These are phyloP conservation scores for Alsophila aescularia DNA, from an alignment of 2,888 invertebrate species.

Conservation along the genomic window DNA sequence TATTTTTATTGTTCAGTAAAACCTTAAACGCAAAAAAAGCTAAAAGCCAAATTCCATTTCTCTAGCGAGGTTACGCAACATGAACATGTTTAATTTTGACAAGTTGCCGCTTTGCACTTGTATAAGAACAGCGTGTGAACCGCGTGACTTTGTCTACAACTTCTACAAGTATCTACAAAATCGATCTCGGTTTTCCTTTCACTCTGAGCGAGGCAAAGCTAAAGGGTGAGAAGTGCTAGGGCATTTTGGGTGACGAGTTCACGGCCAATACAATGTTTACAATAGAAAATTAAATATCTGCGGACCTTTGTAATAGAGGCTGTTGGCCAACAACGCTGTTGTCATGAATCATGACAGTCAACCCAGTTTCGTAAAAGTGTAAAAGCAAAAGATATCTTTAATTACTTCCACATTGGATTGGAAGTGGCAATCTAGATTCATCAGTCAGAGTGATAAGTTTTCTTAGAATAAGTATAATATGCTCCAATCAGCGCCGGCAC, in stretches of 20 bases:
- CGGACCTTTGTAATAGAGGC: constrained; percentile 19
- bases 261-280: constrained; percentile 45
- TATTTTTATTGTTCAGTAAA: too few species aligned
- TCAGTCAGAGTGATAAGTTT: constrained; percentile 34
- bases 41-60: constrained; percentile 37
- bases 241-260: constrained; percentile 63
- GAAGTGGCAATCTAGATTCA: constrained; percentile 22
- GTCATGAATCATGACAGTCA: constrained; percentile 10
- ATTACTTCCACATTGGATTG: constrained; percentile 16
- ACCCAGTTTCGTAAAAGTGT: constrained; percentile 12
- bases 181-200: constrained; percentile 73
- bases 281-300: constrained; percentile 36
- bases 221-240: constrained; percentile 65
- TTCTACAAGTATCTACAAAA: constrained; percentile 51
- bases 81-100: constrained; percentile 53
- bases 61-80: constrained; percentile 60
- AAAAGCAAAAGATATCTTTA: constrained; percentile 17
- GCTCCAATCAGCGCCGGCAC: constrained; percentile 20
- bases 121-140: constrained; percentile 69
- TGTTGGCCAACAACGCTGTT: constrained; percentile 12
- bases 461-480: constrained; percentile 28
- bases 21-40: constrained; percentile 16
- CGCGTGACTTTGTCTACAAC: constrained; percentile 54
- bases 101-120: constrained; percentile 49
- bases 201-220: constrained; percentile 63